Conservation (phyloP, 2,888 invertebrate genomes). For the Drosophila subquinaria region DNA sequence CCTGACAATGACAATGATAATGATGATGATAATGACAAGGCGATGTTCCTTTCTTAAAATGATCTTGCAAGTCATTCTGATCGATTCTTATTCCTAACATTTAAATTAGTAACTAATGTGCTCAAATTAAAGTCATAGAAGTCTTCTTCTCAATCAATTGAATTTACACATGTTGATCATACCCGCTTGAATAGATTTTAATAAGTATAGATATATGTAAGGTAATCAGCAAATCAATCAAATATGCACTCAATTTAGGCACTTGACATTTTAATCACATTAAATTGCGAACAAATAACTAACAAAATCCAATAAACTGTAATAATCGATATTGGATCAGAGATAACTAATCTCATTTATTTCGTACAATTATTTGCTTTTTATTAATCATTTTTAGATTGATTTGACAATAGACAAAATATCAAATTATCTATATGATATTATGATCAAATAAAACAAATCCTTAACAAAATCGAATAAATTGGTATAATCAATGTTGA, state of each 20-base stretch:
- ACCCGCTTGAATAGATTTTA: no score
- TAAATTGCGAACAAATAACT: not conserved
- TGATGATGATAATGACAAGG: constrained; percentile 21
- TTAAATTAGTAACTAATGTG: not conserved
- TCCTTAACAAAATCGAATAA: no score
- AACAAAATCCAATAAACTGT: not conserved
- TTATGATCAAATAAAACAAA: no score
- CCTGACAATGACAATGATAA: constrained; percentile 30
- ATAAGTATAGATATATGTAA: not conserved
- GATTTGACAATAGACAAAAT: no score
- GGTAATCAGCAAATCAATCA: not conserved
- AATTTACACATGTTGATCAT: not conserved
- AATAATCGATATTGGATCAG: not conserved
- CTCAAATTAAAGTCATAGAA: not conserved
- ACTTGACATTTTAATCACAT: constrained; percentile 5
- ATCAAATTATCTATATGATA: no score
- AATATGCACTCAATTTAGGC: not conserved
- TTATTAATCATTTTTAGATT: no score
- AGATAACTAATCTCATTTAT: not conserved
- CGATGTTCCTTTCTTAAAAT: constrained; percentile 10
- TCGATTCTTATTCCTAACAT: not conserved
- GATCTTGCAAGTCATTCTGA: constrained; percentile 37
- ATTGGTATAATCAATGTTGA: no score
- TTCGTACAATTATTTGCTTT: no score
- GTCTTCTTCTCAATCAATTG: not conserved